Evolutionary conservation across 2,888 invertebrate genomes (phyloP).

Genomic region (Nematopogon swammerdamellus): DNA sequence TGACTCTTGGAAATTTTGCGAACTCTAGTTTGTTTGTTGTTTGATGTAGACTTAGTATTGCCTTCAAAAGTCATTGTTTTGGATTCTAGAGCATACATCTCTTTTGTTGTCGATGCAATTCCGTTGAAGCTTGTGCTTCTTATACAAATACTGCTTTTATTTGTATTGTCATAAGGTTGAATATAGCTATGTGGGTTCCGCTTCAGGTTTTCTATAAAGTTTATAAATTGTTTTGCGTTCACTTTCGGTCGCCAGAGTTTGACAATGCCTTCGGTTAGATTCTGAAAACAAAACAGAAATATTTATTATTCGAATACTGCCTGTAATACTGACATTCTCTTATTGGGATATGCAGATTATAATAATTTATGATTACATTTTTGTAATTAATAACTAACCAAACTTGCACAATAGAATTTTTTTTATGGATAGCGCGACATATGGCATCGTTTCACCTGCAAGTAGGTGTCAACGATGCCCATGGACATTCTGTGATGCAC

Average conservation of each 20-base stretch:
- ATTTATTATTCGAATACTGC: too few relatives aligned
- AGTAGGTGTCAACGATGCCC: too few relatives aligned
- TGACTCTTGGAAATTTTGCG: not conserved
- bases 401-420: too few relatives aligned
- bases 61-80: not conserved
- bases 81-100: not conserved
- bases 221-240: constrained; percentile 33
- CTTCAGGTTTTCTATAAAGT: constrained; percentile 31
- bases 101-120: not conserved
- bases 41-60: not conserved
- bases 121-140: not conserved
- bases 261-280: constrained; percentile 36
- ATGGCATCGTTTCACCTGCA: too few relatives aligned
- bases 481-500: too few relatives aligned
- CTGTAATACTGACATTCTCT: too few relatives aligned
- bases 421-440: too few relatives aligned
- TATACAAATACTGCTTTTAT: not conserved
- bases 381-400: too few relatives aligned
- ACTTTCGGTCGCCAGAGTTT: constrained; percentile 37
- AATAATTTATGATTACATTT: too few relatives aligned
- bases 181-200: constrained; percentile 29
- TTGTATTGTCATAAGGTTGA: constrained; percentile 8
- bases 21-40: not conserved
- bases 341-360: too few relatives aligned
- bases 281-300: constrained; percentile 22